These are phyloP conservation scores for Limulus polyphemus DNA, from an alignment of 2,888 invertebrate species.

Conservation along the genomic window DNA sequence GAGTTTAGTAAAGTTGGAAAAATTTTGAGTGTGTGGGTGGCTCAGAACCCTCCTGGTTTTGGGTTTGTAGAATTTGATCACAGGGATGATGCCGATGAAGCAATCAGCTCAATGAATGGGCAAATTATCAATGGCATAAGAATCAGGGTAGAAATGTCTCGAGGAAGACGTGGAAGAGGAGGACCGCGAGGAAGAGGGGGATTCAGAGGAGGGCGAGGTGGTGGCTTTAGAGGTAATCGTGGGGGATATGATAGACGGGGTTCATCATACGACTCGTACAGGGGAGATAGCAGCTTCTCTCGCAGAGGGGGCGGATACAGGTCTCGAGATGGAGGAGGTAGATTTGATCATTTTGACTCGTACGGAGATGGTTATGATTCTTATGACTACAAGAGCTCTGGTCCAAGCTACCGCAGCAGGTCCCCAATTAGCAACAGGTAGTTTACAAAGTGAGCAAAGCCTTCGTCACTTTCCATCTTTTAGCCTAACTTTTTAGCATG, in stretches of 20 bases:
- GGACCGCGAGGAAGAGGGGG: constrained; percentile 9
- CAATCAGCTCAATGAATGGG: constrained; percentile 76
- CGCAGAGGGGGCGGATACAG: constrained; percentile 7
- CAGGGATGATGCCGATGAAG: constrained; percentile 75
- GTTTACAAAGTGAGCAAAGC: too few relatives aligned
- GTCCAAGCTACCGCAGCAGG: constrained; percentile 3
- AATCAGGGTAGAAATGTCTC: constrained; percentile 18
- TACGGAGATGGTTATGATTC: neutral
- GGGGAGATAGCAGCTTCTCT: constrained; percentile 22
- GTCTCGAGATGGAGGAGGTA: neutral
- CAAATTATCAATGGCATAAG: constrained; percentile 36
- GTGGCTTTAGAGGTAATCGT: constrained; percentile 10
- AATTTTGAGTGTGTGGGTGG: constrained; percentile 20
- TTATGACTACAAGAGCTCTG: constrained; percentile 3
- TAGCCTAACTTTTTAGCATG: too few relatives aligned
- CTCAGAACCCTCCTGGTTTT: constrained; percentile 61
- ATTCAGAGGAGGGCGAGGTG: constrained; percentile 5
- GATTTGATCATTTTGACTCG: neutral
- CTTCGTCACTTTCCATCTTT: too few relatives aligned
- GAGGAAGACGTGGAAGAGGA: constrained; percentile 1
- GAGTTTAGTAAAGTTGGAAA: constrained; percentile 66
- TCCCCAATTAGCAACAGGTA: neutral
- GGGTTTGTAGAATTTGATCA: constrained; percentile 86
- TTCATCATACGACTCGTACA: constrained; percentile 44
- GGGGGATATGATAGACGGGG: constrained; percentile 37